Evolutionary conservation across 2,888 invertebrate genomes (phyloP).

Genomic region (Portevinia maculata): DNA sequence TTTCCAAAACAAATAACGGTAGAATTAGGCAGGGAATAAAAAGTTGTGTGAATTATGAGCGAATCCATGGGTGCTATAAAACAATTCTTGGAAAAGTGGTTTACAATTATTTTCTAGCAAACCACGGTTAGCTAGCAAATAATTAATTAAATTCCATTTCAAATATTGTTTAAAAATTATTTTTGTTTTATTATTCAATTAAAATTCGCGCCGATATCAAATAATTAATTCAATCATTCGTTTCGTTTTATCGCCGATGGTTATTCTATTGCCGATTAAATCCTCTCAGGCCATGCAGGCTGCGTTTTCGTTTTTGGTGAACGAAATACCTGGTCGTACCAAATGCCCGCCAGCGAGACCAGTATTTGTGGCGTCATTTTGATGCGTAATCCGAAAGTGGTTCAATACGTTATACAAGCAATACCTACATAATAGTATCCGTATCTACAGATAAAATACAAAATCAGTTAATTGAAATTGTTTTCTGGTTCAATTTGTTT

Average conservation of each 20-base stretch:
- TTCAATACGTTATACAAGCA: neutral
- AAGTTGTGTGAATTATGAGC: too few species aligned
- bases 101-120: too few species aligned
- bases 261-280: neutral
- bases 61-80: too few species aligned
- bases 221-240: neutral
- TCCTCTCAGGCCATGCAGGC: neutral
- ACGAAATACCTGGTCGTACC: neutral
- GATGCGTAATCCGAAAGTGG: slow-evolving; percentile 22
- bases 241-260: neutral
- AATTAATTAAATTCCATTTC: too few species aligned
- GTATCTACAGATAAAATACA: slow-evolving; percentile 11
- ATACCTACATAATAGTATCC: neutral
- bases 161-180: too few species aligned
- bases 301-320: neutral
- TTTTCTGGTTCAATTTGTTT: slow-evolving; percentile 28
- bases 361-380: neutral
- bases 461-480: slow-evolving; percentile 58
- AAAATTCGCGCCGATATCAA: neutral
- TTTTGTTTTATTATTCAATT: neutral
- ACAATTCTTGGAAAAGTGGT: too few species aligned
- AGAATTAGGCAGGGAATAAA: too few species aligned
- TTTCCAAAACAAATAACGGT: too few species aligned
- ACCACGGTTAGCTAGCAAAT: too few species aligned
- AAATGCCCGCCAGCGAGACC: neutral